Conservation (phyloP, 2,113 vertebrate species). For the Osmerus eperlanus region DNA sequence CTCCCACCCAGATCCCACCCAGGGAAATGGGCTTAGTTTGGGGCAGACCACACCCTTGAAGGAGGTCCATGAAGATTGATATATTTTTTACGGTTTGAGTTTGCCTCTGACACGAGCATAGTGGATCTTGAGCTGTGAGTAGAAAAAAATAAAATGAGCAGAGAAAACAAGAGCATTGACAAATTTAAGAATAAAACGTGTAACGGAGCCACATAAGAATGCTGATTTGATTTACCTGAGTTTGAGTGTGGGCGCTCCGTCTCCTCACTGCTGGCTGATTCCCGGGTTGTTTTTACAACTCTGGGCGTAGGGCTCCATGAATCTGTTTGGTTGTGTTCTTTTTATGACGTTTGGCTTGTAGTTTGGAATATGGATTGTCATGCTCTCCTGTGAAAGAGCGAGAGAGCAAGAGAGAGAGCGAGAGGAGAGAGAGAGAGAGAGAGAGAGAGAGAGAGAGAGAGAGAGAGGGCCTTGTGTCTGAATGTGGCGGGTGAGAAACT, state of each 20-base stretch:
- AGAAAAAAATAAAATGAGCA: background rate
- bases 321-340: conserved; percentile 49
- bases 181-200: conserved; percentile 41
- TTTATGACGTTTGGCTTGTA: conserved; percentile 68
- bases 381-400: conserved; percentile 48
- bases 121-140: background rate
- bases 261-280: background rate
- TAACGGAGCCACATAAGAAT: conserved; percentile 25
- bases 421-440: no score
- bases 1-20: conserved; percentile 30
- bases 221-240: conserved; percentile 1
- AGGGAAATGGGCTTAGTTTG: conserved; percentile 2
- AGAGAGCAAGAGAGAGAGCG: no score
- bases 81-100: conserved; percentile 41
- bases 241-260: background rate
- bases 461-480: conserved; percentile 42
- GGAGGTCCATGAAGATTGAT: conserved; percentile 36
- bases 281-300: conserved; percentile 31
- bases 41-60: background rate
- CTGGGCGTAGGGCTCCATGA: conserved; percentile 27
- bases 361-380: conserved; percentile 71
- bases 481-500: conserved; percentile 56
- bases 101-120: background rate
- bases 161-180: no score
- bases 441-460: no score